phyloP scores from a whole-genome alignment of 2,113 vertebrate species.

The Ameiurus melas region DNA sequence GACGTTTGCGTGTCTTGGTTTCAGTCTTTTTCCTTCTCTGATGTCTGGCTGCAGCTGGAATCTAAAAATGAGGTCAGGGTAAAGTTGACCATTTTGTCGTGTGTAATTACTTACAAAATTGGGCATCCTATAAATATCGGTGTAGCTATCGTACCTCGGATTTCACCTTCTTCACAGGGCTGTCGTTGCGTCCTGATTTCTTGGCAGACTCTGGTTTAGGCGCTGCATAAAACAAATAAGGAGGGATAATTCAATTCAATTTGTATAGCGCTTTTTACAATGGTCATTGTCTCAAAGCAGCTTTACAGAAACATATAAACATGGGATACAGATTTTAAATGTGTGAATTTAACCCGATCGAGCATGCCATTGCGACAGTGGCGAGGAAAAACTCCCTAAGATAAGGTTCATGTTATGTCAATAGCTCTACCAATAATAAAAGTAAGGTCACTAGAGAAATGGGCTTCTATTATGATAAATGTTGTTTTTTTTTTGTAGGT shows the following conservation, averaged over 20 bases:
- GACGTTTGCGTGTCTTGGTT: conserved; percentile 49
- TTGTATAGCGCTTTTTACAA: no score
- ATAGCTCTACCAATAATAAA: not conserved
- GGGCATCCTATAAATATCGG: not conserved
- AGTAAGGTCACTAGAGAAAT: not conserved
- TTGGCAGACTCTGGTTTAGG: not conserved
- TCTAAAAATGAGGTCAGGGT: not conserved
- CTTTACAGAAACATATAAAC: no score
- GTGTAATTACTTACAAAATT: not conserved
- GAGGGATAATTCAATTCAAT: no score
- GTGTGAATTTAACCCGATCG: no score
- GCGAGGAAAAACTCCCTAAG: no score
- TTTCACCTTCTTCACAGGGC: conserved; percentile 1
- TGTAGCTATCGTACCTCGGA: not conserved
- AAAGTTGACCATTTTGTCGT: not conserved
- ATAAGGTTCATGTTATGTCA: not conserved
- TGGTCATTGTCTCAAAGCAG: no score
- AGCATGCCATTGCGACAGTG: no score
- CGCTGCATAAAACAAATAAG: not conserved
- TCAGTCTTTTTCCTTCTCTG: conserved; percentile 43
- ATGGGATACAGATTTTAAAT: no score
- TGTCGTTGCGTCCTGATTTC: not conserved
- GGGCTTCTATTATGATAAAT: not conserved
- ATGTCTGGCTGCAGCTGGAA: conserved; percentile 52
- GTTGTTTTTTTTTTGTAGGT: not conserved